Evolutionary conservation across 2,113 vertebrate genomes (phyloP).

Genomic region (Hypanus sabinus): DNA sequence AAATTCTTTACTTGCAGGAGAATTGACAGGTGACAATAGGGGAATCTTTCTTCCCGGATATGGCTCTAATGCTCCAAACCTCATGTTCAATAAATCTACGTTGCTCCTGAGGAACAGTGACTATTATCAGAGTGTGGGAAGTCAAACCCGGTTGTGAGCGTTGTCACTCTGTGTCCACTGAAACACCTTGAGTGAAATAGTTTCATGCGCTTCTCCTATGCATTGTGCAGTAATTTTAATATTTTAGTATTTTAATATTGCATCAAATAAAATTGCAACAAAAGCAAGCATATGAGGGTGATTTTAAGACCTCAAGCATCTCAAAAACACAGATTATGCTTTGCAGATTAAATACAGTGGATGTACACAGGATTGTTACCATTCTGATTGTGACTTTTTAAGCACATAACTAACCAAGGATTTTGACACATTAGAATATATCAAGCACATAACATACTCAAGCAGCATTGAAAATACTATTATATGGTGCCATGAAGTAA

Average conservation of each 20-base stretch:
- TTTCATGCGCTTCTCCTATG: not conserved
- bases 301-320: not conserved
- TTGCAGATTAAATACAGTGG: too few relatives aligned
- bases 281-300: not conserved
- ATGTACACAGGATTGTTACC: not conserved
- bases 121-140: not conserved
- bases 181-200: not conserved
- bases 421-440: not conserved
- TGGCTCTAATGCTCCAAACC: too few relatives aligned
- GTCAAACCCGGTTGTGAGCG: not conserved
- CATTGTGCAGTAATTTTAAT: not conserved
- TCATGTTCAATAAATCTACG: not conserved
- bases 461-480: not conserved
- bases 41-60: not conserved
- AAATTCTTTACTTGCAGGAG: not conserved
- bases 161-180: not conserved
- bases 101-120: not conserved
- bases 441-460: not conserved
- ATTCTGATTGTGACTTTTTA: not conserved
- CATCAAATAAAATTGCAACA: not conserved
- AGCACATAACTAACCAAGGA: not conserved
- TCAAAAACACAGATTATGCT: not conserved
- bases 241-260: not conserved
- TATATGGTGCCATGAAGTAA: not conserved
- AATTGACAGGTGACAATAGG: not conserved